Conservation (phyloP, 2,888 invertebrate genomes). For the Diaprepes abbreviatus region DNA sequence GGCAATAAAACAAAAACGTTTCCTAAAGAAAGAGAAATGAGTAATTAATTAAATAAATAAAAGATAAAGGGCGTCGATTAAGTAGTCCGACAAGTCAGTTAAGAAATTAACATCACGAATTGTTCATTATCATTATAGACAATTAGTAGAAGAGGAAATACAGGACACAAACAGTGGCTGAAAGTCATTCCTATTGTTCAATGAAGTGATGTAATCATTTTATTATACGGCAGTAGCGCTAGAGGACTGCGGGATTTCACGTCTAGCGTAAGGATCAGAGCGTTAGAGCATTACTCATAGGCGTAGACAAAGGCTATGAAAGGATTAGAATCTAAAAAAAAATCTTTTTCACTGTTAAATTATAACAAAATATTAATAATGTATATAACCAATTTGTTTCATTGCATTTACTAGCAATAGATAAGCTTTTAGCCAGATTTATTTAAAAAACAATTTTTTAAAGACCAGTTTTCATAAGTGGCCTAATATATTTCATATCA, state of each 20-base stretch:
- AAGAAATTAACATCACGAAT: conserved; percentile 29
- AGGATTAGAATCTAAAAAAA: too few species aligned
- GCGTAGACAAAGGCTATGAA: conserved; percentile 50
- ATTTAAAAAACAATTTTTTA: too few species aligned
- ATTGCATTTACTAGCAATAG: too few species aligned
- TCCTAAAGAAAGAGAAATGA: conserved; percentile 12
- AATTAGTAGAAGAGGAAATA: conserved; percentile 37
- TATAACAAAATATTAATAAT: too few species aligned
- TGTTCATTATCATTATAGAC: conserved; percentile 35
- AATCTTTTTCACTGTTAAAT: too few species aligned
- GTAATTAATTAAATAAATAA: conserved; percentile 36
- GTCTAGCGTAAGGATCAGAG: conserved; percentile 59
- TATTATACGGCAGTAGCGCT: conserved; percentile 59
- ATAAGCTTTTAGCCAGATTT: too few species aligned
- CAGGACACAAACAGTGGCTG: conserved; percentile 56
- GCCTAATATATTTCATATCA: too few species aligned
- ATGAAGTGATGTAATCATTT: conserved; percentile 64
- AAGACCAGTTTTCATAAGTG: too few species aligned
- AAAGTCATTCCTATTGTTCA: conserved; percentile 61
- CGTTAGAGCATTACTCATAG: conserved; percentile 29
- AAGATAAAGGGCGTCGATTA: conserved; percentile 31
- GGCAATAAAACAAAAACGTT: conserved; percentile 14
- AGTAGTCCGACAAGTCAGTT: conserved; percentile 20
- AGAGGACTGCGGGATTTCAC: conserved; percentile 58
- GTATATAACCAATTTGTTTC: too few species aligned